These are phyloP conservation scores for Etia nguti DNA, from an alignment of 2,113 vertebrate species.

Conservation along the genomic window DNA sequence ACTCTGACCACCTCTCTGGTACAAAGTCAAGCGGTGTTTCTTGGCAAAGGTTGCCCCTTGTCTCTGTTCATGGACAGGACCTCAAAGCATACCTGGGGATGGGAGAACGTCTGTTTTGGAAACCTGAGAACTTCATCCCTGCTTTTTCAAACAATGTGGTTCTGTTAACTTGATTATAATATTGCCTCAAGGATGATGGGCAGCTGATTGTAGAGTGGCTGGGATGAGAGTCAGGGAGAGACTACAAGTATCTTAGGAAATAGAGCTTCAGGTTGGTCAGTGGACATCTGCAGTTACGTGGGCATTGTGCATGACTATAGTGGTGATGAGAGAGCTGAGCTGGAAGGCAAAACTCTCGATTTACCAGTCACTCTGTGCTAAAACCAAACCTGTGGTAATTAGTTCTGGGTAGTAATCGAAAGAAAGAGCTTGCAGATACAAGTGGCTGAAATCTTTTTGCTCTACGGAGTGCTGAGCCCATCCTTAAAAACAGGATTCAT, in stretches of 20 bases:
- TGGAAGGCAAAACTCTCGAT: not conserved
- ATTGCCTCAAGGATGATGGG: not conserved
- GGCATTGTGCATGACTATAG: not conserved
- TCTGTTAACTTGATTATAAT: not conserved
- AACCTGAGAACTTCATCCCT: not conserved
- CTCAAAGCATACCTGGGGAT: not conserved
- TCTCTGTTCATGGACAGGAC: not conserved
- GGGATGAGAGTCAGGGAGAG: not conserved
- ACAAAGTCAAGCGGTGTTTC: not conserved
- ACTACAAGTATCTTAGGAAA: not conserved
- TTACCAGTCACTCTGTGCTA: not conserved
- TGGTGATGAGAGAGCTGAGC: not conserved
- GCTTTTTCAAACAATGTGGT: not conserved
- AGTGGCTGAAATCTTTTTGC: not conserved
- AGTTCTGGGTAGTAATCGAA: not conserved
- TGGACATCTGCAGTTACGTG: not conserved
- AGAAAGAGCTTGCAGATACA: not conserved
- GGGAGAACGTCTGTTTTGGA: not conserved
- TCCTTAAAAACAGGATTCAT: not conserved
- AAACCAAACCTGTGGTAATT: not conserved
- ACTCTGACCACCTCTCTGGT: not conserved
- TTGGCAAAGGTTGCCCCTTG: not conserved
- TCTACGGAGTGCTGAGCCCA: not conserved
- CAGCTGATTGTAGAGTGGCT: not conserved
- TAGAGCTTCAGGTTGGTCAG: not conserved